Base-by-base conservation (phyloP, 2,113 vertebrate genomes). In the Plestiodon gilberti region DNA sequence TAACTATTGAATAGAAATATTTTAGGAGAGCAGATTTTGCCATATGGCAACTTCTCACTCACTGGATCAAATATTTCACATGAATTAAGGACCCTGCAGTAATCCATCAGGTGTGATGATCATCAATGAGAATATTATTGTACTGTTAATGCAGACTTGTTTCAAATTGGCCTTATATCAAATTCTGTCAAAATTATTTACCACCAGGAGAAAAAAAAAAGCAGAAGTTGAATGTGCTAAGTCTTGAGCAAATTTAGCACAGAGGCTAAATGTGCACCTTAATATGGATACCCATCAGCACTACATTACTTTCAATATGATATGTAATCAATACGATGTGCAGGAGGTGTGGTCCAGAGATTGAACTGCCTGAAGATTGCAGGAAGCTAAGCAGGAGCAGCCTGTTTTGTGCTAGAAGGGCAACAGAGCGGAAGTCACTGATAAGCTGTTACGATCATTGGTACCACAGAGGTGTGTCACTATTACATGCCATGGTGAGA, bases 1-100 rank as follows among this genome's bases (percentile, higher is more conserved):
- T 55, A 91, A 71, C 82, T 83, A 48, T 80, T 90, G 77, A 91
- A 91, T 0, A 10, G 71, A 78, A 91, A 85, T 89, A 90, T 87
- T 85, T 87, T 67, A 62, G 57, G 61, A 77, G 48, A 93, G 81
- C 69, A 89, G 81, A 71, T 92, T 93, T 93, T 90, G 81, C 89
- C 70, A 83, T 89, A 88, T 57, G 57, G 87, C 83, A 90, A 77
- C 78, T 81, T 77, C 76, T 91, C 84, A 84, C 55, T 91, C 90
- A 89, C 88, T 83, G 82, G 52, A 17, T 93, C 83, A 88, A 89
- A 88, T 9, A 74, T 2, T 9, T 67, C 84, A 90, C 40, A 81
- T 81, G 70, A 88, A 93, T 33, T 1, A 57, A n/a, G 1, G 2
- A n/a, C 74, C 33, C 17, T 20, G 38, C 23, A 74, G 38, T 74